Percentiles rank a stretch among this genome's conserved stretches.
Evolutionary conservation across 2,797 vertebrate genomes (phyloP).

Genomic region (Rousettus madagascariensis): DNA sequence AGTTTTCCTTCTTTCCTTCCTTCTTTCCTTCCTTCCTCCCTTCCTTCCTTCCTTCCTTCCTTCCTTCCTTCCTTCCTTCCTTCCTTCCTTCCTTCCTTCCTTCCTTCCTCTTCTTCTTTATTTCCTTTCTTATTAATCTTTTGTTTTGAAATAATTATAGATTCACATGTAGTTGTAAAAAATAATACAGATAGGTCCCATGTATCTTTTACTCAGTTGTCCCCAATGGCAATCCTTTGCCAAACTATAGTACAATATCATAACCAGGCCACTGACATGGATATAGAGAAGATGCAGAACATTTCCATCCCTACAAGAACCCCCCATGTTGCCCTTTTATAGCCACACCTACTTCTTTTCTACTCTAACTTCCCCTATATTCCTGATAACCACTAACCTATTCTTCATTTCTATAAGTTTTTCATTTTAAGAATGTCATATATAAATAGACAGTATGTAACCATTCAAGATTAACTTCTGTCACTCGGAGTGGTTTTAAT

Average conservation of each 20-base stretch:
- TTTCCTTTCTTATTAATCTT: background rate
- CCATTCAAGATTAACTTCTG: background rate
- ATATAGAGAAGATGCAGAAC: background rate
- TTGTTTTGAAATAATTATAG: background rate
- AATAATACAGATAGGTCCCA: background rate
- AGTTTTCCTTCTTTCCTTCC: background rate
- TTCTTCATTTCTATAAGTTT: background rate
- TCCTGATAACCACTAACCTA: background rate
- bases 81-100: background rate
- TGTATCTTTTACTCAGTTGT: background rate
- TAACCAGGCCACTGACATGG: background rate
- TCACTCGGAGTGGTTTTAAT: background rate
- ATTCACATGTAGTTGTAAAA: background rate
- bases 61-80: background rate
- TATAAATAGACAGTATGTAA: background rate
- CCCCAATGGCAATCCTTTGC: background rate
- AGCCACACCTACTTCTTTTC: background rate
- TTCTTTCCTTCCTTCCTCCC: fast-evolving
- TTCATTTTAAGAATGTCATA: background rate
- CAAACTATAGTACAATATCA: background rate
- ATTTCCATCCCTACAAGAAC: background rate
- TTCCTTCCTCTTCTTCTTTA: background rate
- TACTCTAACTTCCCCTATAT: background rate
- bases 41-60: background rate
- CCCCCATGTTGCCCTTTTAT: background rate